phyloP scores from a whole-genome alignment of 2,888 invertebrate species.

The Epicampocera succincta region DNA sequence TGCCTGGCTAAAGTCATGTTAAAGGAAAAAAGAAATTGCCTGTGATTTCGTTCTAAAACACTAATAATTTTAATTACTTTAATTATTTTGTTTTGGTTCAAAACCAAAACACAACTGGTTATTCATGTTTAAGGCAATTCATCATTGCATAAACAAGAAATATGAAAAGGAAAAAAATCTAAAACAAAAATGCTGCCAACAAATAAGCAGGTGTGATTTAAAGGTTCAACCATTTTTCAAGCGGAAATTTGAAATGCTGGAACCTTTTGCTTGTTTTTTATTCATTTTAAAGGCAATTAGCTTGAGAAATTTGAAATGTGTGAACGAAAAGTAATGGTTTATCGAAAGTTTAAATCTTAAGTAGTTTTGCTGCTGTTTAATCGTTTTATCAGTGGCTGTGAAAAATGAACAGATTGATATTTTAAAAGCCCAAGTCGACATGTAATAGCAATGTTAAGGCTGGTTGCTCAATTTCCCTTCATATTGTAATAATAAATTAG shows the following conservation, averaged over 20 bases:
- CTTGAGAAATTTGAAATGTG: neutral
- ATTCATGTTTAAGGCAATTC: slow-evolving; percentile 19
- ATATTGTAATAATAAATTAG: neutral
- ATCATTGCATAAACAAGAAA: slow-evolving; percentile 36
- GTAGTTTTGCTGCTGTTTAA: neutral
- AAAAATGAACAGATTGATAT: neutral
- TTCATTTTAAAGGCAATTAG: neutral
- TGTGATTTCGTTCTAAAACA: slow-evolving; percentile 44
- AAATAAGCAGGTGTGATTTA: neutral
- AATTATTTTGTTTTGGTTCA: slow-evolving; percentile 28
- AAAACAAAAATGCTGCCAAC: neutral
- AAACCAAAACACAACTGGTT: slow-evolving; percentile 23
- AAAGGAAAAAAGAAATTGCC: neutral
- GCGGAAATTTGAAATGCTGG: neutral
- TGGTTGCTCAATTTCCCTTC: neutral
- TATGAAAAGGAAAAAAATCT: slow-evolving; percentile 2
- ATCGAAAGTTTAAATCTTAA: neutral
- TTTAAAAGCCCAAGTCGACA: neutral
- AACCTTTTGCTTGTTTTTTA: neutral
- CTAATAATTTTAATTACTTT: slow-evolving; percentile 58
- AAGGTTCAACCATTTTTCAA: neutral
- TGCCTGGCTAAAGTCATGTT: neutral
- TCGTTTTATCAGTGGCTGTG: neutral
- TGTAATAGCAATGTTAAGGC: neutral
- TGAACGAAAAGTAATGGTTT: neutral